Conservation (phyloP, 2,113 vertebrate species). For the Cyanoliseus patagonus region DNA sequence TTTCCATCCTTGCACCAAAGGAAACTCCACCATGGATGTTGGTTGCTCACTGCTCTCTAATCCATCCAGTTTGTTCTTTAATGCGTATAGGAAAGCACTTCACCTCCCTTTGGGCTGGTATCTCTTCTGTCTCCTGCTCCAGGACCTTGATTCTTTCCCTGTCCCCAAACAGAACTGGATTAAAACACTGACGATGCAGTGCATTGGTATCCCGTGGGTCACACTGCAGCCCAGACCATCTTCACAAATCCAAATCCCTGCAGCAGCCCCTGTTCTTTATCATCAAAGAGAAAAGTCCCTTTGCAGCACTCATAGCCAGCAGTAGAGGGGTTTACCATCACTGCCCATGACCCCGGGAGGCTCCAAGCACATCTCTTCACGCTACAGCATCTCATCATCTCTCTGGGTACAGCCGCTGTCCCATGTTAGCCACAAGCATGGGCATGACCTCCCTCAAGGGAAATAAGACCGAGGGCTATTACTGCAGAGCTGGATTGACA, state of each 20-base stretch:
- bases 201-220: neutral
- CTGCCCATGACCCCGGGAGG: neutral
- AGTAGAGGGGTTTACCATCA: neutral
- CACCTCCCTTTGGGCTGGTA: neutral
- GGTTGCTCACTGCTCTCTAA: neutral
- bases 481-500: neutral
- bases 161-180: neutral
- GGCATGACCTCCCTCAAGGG: accelerated
- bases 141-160: neutral
- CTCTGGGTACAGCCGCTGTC: neutral
- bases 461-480: neutral
- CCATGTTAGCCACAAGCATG: accelerated
- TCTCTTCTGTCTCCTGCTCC: neutral
- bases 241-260: neutral
- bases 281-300: neutral
- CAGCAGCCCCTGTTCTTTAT: neutral
- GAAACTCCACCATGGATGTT: neutral
- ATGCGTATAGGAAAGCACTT: neutral
- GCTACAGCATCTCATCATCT: neutral
- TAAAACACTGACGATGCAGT: neutral
- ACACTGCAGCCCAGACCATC: neutral
- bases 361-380: neutral
- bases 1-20: neutral
- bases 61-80: neutral
- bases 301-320: neutral